Conservation (phyloP, 1,140 invertebrate species). For the Reticulitermes speratus region DNA sequence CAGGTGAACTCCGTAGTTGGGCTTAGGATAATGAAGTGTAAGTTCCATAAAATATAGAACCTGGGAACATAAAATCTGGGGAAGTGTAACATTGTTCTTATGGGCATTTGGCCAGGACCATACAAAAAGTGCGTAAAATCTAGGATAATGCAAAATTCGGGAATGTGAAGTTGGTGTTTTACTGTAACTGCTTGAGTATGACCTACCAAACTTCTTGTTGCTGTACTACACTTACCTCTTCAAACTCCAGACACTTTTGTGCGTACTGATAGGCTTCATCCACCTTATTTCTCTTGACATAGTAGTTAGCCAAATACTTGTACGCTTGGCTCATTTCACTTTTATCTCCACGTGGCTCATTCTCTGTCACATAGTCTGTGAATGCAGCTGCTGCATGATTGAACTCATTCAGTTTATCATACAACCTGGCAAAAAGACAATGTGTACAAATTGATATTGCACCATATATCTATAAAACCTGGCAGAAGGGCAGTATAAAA, state of each 20-base stretch:
- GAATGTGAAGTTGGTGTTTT: too few relatives aligned
- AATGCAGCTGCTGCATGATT: conserved; percentile 90
- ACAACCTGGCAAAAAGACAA: conserved; percentile 60
- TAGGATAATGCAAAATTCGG: too few relatives aligned
- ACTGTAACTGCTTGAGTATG: too few relatives aligned
- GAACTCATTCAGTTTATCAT: conserved; percentile 81
- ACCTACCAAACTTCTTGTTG: background rate
- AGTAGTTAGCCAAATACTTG: conserved; percentile 88
- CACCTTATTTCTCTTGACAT: conserved; percentile 74
- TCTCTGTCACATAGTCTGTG: conserved; percentile 82
- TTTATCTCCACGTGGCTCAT: conserved; percentile 63
- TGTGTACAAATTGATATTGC: background rate
- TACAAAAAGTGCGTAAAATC: too few relatives aligned
- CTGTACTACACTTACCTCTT: conserved; percentile 53
- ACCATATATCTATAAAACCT: background rate
- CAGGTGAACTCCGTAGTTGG: too few relatives aligned
- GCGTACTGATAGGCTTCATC: conserved; percentile 89
- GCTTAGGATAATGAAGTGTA: too few relatives aligned
- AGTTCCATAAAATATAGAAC: too few relatives aligned
- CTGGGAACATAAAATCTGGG: too few relatives aligned
- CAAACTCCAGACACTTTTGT: conserved; percentile 87
- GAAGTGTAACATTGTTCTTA: too few relatives aligned
- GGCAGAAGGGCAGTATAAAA: too few relatives aligned
- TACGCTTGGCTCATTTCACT: conserved; percentile 81
- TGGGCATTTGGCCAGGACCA: too few relatives aligned